Conservation (phyloP, 2,888 invertebrate genomes). For the Nematopogon swammerdamellus region DNA sequence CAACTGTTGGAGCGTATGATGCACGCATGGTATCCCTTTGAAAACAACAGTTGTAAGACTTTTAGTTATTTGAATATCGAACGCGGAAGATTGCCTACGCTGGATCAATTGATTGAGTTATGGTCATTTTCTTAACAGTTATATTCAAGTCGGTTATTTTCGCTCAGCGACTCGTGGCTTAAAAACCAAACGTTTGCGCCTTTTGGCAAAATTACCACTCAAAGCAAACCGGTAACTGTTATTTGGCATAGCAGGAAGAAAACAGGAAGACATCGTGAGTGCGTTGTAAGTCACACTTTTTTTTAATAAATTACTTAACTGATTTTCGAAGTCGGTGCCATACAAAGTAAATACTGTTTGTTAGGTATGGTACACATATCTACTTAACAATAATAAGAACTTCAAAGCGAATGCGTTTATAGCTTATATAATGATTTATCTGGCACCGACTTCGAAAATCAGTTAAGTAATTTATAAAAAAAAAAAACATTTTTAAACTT, state of each 20-base stretch:
- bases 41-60: constrained; percentile 2
- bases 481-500: too few relatives aligned
- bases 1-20: too few relatives aligned
- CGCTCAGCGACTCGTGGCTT: constrained; percentile 11
- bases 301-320: too few relatives aligned
- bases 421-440: too few relatives aligned
- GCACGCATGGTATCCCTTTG: neutral
- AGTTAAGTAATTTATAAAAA: too few relatives aligned
- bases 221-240: constrained; percentile 6
- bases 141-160: constrained; percentile 11
- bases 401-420: too few relatives aligned
- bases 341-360: too few relatives aligned
- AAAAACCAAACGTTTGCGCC: constrained; percentile 13
- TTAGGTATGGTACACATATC: too few relatives aligned
- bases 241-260: constrained; percentile 9
- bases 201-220: constrained; percentile 8
- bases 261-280: constrained; percentile 11
- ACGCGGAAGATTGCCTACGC: constrained; percentile 6
- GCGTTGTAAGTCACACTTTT: constrained; percentile 9
- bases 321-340: too few relatives aligned
- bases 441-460: too few relatives aligned
- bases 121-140: neutral
- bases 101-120: constrained; percentile 4
- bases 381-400: too few relatives aligned
- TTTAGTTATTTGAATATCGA: constrained; percentile 7